Evolutionary conservation across 1,140 invertebrate genomes (phyloP).

Genomic region (Akabosia matsudoensis): DNA sequence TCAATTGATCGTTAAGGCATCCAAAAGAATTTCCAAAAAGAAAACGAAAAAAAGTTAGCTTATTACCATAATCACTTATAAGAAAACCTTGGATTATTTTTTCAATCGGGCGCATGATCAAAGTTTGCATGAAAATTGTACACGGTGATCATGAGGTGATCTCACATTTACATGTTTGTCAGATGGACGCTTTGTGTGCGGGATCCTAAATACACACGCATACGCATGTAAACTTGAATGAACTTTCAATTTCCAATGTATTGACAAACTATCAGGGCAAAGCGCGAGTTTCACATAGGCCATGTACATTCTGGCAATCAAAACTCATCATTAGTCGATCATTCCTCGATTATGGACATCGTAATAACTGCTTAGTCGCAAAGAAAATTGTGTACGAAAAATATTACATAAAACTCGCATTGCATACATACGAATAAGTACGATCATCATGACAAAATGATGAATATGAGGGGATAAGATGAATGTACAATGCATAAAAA

Average conservation of each 20-base stretch:
- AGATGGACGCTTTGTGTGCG: background rate
- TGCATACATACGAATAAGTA: too few relatives aligned
- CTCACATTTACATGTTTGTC: background rate
- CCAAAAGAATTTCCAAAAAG: too few relatives aligned
- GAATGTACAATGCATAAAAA: background rate
- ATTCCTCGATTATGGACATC: slow-evolving; percentile 9
- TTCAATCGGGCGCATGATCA: too few relatives aligned
- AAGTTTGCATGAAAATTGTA: too few relatives aligned
- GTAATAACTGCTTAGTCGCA: background rate
- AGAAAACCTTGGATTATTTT: too few relatives aligned
- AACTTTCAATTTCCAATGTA: background rate
- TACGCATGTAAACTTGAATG: background rate
- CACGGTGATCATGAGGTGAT: too few relatives aligned
- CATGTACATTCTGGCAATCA: background rate
- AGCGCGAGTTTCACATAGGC: background rate
- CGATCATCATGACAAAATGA: too few relatives aligned
- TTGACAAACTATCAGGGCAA: background rate
- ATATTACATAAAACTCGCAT: background rate
- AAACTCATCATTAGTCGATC: slow-evolving; percentile 5
- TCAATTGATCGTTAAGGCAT: too few relatives aligned
- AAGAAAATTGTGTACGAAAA: slow-evolving; percentile 1
- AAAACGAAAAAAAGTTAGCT: too few relatives aligned
- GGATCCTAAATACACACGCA: background rate
- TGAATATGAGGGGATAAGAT: background rate
- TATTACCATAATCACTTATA: too few relatives aligned